A percentile compares a stretch with the other conserved stretches of the same genome.
Conservation (phyloP, 2,797 vertebrate species). For the Anas capensis region DNA sequence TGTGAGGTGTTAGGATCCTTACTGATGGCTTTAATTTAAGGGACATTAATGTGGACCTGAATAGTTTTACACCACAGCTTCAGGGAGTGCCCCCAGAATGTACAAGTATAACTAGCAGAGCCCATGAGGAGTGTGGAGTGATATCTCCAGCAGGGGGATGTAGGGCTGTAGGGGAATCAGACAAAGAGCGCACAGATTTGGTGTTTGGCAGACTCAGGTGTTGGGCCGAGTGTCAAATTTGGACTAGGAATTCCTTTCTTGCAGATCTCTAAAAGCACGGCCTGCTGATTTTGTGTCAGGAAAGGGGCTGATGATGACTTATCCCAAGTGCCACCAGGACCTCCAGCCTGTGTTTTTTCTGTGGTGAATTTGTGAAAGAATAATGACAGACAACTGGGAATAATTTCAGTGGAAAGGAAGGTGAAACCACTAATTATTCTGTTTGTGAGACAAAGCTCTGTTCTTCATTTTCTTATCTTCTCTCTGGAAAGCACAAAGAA, state of each 20-base stretch:
- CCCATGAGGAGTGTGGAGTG: not conserved
- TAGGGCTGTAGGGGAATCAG: not conserved
- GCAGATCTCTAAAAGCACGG: not conserved
- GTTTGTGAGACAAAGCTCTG: not conserved
- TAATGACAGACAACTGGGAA: not conserved
- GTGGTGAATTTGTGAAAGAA: not conserved
- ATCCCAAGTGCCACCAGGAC: not conserved
- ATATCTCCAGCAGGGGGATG: not conserved
- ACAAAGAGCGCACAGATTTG: not conserved
- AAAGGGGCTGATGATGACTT: not conserved
- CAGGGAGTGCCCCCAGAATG: not conserved
- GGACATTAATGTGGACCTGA: not conserved
- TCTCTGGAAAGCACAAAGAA: not conserved
- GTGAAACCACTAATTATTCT: not conserved
- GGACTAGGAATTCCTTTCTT: slow-evolving; percentile 2
- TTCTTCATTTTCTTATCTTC: not conserved
- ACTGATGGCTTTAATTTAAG: not conserved
- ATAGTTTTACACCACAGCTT: not conserved
- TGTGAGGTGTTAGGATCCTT: not conserved
- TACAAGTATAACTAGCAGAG: not conserved
- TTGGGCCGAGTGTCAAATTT: not conserved
- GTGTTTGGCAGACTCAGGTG: not conserved
- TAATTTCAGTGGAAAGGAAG: not conserved
- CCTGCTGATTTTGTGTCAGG: not conserved
- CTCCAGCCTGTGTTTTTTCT: not conserved